Base-by-base conservation (phyloP, 2,888 invertebrate genomes). In the Ophion ellenae region DNA sequence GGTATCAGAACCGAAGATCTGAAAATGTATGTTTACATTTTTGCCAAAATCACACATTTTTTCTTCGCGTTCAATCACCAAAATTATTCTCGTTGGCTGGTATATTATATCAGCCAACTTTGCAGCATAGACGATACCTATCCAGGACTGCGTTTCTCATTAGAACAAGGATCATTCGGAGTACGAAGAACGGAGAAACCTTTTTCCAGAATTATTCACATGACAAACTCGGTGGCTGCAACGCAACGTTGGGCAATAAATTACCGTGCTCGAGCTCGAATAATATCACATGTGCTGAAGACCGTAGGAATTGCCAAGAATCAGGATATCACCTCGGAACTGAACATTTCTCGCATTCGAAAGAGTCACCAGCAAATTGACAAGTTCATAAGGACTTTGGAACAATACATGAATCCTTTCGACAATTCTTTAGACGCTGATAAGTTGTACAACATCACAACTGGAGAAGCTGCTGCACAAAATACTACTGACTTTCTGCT, bases 371-470 rank as follows among this genome's bases (percentile, higher is more conserved):
- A 53, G 14, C 64, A 69, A 20, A 24, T 81, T 0, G 67, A 77
- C 2, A 67, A 81, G 1, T 71, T 88, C 71, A 80, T 81, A 11
- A 59, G 75, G 7, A 70, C 73, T 45, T 76, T 84, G 17, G 24
- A 76, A 61, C 32, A 90, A 59, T 81, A 79, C 45, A 80, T 82
- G 17, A 89, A 90, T 83, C 90, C 89, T 86, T 90, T 90, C 82
- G 81, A 83, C 66, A 67, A 66, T 7, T 53, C 66, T n/a, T 28
- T 77, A 20, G 67, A 77, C 20, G 66, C 10, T 7, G 57, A 77
- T 24, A 77, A 67, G 67, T 67, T 77, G 17, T 77, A 67, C 2
- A 83, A 83, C 4, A 71, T 83, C 3, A 45, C 61, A 20, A 77
- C 64, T 53, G 83, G 77, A 69, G 53, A 83, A 71, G 76, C 83